Base-by-base conservation (phyloP, 2,888 invertebrate species). In the Eulithis testata region DNA sequence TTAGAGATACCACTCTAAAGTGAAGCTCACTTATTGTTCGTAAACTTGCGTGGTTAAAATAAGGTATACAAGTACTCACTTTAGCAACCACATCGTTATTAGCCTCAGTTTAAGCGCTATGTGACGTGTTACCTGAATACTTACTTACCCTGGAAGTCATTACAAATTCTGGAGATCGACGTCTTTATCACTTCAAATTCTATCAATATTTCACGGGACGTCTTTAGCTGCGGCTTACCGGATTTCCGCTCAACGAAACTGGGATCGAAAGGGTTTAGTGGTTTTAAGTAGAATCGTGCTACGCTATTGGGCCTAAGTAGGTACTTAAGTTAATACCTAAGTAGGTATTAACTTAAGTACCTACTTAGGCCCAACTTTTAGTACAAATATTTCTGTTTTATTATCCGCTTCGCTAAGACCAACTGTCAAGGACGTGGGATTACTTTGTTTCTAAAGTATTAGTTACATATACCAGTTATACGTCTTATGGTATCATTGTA, bases 121-220 rank as follows among this genome's bases (percentile, higher is more conserved):
- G 37, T 31, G 6, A 6, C 31, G 31, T 31, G 31, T 40, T 40
- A 8, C 9, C 40, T 40, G 8, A 40, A 8, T 40, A 8, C 6
- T 6, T 40, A 8, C 6, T 6, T 40, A 40, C 6, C 40, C 8
- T 8, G 40, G 3, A 66, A 55, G 56, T 66, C 65, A 62, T 62
- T 49, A 53, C 62, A 56, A 53, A 50, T 66, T 60, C 51, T 11
- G 60, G 44, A 67, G 62, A 69, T 66, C 51, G 53, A 62, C 62
- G 60, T 60, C 62, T 69, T 73, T 69, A 68, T 73, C 68, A 69
- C 65, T 61, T 60, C 43, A 47, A 59, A 63, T 63, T 68, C 66
- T 66, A 65, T 68, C 66, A 71, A 71, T 68, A 71, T 68, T 68
- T 61, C 59, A 65, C 59, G 56, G 40, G 40, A 56, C 63, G 59